These are phyloP conservation scores for Rhingia rostrata DNA, from an alignment of 2,888 invertebrate species.

Conservation along the genomic window DNA sequence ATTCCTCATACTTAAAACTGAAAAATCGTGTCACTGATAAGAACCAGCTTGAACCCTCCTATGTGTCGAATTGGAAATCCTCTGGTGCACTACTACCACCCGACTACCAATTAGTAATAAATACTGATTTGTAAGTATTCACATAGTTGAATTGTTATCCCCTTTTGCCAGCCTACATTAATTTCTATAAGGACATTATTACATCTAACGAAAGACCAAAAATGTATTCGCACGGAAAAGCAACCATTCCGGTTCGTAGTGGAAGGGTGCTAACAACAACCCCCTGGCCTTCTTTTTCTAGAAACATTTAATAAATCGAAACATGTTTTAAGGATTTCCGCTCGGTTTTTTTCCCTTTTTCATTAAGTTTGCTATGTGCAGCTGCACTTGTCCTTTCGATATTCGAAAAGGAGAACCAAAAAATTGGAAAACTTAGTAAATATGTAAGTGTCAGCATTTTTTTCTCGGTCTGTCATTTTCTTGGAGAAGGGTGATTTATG, in stretches of 20 bases:
- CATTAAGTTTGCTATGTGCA: constrained; percentile 44
- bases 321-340: constrained; percentile 70
- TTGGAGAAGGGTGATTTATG: constrained; percentile 62
- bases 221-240: constrained; percentile 67
- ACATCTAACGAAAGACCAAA: constrained; percentile 55
- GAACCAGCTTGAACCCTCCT: constrained; percentile 6
- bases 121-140: constrained; percentile 54
- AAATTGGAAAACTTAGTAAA: constrained; percentile 17
- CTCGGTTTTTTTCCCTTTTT: constrained; percentile 22
- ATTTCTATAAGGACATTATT: constrained; percentile 58
- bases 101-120: constrained; percentile 49
- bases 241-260: constrained; percentile 27
- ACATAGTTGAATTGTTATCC: constrained; percentile 57
- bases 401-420: constrained; percentile 10
- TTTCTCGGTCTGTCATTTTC: constrained; percentile 49
- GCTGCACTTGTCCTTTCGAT: constrained; percentile 70
- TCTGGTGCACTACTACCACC: neutral
- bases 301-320: constrained; percentile 73
- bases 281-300: neutral
- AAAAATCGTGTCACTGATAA: constrained; percentile 70
- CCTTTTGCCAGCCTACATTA: constrained; percentile 36
- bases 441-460: constrained; percentile 68
- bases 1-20: constrained; percentile 66
- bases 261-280: constrained; percentile 9
- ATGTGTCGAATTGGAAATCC: constrained; percentile 47